Base-by-base conservation (phyloP, 2,797 vertebrate species). In the Holocentrus rufus region DNA sequence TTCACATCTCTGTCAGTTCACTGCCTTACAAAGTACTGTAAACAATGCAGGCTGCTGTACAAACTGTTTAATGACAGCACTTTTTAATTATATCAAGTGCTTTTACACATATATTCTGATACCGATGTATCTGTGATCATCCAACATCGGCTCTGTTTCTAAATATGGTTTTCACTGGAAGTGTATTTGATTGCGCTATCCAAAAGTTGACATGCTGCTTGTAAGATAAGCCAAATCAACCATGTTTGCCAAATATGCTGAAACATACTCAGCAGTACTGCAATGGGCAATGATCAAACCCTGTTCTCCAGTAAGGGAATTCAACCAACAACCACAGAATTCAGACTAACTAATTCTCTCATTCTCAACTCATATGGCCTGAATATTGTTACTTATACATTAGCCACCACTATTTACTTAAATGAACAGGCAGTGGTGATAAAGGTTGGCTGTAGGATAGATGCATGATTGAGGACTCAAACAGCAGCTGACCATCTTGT, bases 401-500 rank as follows among this genome's bases (percentile, higher is more conserved):
- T 44, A 15, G 39, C 39, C 39, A 44, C 47, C 17, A 18, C 17
- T 31, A 3, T 31, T 31, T 31, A 31, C 30, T n/a, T n/a, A 7
- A 3, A 27, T 42, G 1, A 66, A 17, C 17, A 31, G 5, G 8
- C 30, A 20, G 11, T 36, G 39, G 20, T 60, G 2, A 44, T 69
- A 56, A 76, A 30, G 57, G 46, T 50, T 49, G 18, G 67, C 39
- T 14, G 52, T 34, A 49, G 18, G 57, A 69, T 30, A 49, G 39
- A 69, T 69, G 42, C 61, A 49, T 49, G 18, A 42, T 42, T 9
- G 44, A 30, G 17, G 27, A 15, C 18, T 17, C 18, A 23, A n/a
- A 31, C 68, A 49, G 57, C 72, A 47, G 56, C 73, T 62, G 64
- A 74, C 69, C 9, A 36, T 60, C 56, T 44, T 9, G 20, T 79